phyloP scores from a whole-genome alignment of 1,140 invertebrate species.

The Penaeus indicus region DNA sequence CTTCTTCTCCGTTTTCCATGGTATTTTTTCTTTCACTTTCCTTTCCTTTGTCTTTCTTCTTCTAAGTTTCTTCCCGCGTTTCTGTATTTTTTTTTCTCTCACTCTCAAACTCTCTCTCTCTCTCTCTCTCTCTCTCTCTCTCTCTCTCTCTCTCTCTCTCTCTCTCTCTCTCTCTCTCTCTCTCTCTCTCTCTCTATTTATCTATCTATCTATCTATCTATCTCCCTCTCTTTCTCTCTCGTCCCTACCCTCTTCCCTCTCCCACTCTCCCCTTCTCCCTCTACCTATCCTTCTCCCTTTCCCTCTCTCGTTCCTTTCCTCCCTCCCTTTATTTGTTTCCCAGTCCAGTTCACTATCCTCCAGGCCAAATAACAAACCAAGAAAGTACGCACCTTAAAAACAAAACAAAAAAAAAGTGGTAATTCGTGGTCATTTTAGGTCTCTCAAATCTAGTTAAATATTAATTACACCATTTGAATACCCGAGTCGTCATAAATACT shows the following conservation, averaged over 20 bases:
- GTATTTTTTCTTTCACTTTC: background rate
- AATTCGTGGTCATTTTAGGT: no score
- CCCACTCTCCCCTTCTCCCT: background rate
- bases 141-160: no score
- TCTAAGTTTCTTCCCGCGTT: background rate
- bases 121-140: no score
- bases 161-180: no score
- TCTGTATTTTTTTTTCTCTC: background rate
- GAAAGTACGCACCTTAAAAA: no score
- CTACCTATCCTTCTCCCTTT: background rate
- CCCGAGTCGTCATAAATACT: background rate
- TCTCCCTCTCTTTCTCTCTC: background rate
- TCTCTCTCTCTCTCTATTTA: no score
- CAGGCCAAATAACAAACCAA: no score
- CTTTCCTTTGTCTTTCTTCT: background rate
- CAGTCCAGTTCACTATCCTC: no score
- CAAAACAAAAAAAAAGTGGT: no score
- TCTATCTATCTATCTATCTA: accelerated
- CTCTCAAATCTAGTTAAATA: no score
- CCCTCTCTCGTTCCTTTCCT: background rate
- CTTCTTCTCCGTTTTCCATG: background rate
- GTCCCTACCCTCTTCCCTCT: background rate
- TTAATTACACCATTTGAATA: no score
- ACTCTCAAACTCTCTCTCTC: background rate
- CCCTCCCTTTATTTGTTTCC: background rate